Conservation (phyloP, 2,113 vertebrate species). For the Ageneiosus marmoratus region DNA sequence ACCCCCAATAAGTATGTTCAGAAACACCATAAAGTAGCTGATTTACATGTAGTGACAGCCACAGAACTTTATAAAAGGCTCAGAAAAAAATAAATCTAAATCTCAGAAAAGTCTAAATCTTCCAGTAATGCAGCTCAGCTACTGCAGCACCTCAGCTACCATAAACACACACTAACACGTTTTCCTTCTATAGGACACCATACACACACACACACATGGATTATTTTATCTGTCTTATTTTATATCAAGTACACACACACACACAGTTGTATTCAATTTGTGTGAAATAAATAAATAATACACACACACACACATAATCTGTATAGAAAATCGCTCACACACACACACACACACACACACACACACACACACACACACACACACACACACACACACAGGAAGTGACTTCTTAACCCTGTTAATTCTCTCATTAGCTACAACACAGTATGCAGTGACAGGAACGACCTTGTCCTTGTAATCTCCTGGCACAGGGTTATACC, state of each 20-base stretch:
- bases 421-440: slow-evolving; percentile 23
- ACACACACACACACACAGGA: neutral
- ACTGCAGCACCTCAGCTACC: too few species aligned
- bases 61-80: too few species aligned
- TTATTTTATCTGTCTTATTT: neutral
- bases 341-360: slow-evolving; percentile 8
- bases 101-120: too few species aligned
- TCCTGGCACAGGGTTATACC: neutral
- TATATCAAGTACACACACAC: neutral
- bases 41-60: too few species aligned
- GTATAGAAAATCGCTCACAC: neutral
- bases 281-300: neutral
- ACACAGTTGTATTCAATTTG: neutral
- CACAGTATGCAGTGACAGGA: neutral
- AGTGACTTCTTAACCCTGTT: slow-evolving; percentile 7
- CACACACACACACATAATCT: neutral
- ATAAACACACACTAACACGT: too few species aligned
- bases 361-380: slow-evolving; percentile 4
- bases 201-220: too few species aligned
- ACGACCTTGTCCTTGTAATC: slow-evolving; percentile 17
- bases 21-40: too few species aligned
- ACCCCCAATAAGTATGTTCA: too few species aligned
- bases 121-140: too few species aligned
- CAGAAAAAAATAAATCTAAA: too few species aligned
- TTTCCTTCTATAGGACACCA: too few species aligned